Evolutionary conservation across 2,797 vertebrate genomes (phyloP).

Genomic region (Peromyscus nudipes): DNA sequence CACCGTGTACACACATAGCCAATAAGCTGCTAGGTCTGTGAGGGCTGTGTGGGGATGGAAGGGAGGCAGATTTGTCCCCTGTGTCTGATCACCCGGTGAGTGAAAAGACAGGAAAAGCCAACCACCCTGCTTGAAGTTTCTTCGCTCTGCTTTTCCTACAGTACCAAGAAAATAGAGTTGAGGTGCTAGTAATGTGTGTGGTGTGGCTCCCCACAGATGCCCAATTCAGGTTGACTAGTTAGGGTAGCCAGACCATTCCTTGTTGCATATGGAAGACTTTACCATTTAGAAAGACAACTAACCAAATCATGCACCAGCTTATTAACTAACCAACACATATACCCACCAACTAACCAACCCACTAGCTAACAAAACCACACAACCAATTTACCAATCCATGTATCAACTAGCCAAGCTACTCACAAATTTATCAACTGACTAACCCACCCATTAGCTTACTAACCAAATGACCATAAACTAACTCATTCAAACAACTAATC

Average conservation of each 20-base stretch:
- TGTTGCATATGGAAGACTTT: not conserved
- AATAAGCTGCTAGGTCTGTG: rapidly evolving
- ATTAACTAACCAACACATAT: not conserved
- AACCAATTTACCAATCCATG: not conserved
- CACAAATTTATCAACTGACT: not conserved
- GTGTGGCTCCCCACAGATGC: too few species aligned
- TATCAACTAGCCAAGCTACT: not conserved
- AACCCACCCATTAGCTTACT: not conserved
- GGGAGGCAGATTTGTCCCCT: rapidly evolving
- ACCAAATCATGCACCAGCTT: not conserved
- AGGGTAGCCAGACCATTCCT: not conserved
- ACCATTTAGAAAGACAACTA: not conserved
- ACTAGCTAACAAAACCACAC: not conserved
- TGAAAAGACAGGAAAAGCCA: not conserved
- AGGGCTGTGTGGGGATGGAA: rapidly evolving
- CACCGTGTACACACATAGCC: not conserved
- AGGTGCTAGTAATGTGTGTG: rapidly evolving
- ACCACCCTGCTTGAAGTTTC: rapidly evolving
- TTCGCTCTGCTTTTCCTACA: not conserved
- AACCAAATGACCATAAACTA: not conserved
- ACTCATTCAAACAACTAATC: not conserved
- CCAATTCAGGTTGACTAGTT: too few species aligned
- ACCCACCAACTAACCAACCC: not conserved
- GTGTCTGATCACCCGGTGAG: not conserved
- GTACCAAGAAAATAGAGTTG: not conserved